A percentile compares a stretch with the other conserved stretches of the same genome.
phyloP scores from a whole-genome alignment of 1,140 invertebrate species.

The Aphis craccivora region DNA sequence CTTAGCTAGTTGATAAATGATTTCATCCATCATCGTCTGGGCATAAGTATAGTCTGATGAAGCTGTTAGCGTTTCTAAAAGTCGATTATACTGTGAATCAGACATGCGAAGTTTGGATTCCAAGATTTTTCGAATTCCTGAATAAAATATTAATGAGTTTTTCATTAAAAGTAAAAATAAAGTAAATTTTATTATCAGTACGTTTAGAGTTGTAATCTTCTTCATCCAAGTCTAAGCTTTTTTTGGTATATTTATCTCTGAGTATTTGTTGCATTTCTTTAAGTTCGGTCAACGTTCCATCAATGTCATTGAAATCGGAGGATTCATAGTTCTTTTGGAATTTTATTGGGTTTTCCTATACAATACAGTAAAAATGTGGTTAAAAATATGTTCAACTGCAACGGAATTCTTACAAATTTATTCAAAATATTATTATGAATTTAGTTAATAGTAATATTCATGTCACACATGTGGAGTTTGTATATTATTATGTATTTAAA shows the following conservation, averaged over 20 bases:
- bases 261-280: constrained; percentile 54
- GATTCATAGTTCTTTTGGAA: constrained; percentile 45
- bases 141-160: not conserved
- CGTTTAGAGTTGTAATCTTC: constrained; percentile 27
- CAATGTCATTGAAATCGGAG: constrained; percentile 43
- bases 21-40: constrained; percentile 76
- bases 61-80: constrained; percentile 66
- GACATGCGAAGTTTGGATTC: constrained; percentile 46
- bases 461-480: not conserved
- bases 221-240: not conserved
- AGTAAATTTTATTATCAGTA: not conserved
- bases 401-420: not conserved
- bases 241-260: constrained; percentile 25
- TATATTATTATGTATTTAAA: not conserved
- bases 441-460: not conserved
- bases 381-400: not conserved
- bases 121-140: constrained; percentile 39
- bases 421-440: not conserved
- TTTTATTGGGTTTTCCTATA: constrained; percentile 12
- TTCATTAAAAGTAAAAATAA: not conserved
- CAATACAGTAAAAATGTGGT: not conserved
- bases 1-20: constrained; percentile 79
- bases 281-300: constrained; percentile 25
- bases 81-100: constrained; percentile 65
- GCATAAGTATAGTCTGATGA: constrained; percentile 71